Evolutionary conservation across 2,888 invertebrate genomes (phyloP), one percentile per base, ranked within the genome.

Genomic region (Phortica magna): DNA sequence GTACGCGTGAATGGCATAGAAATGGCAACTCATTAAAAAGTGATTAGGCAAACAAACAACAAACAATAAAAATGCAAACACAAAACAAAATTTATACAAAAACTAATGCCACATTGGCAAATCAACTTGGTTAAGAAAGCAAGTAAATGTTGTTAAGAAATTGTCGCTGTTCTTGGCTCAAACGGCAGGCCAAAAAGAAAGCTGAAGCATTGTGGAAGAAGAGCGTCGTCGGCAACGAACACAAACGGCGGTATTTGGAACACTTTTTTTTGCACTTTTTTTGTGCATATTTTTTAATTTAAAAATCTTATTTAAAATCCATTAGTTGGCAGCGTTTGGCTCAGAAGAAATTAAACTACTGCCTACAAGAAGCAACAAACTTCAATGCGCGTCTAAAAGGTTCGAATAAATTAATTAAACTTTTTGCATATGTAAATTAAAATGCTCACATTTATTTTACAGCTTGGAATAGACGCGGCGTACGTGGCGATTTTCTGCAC

Each of bases 401-500:
- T 48, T 12, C 14, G 48, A 48, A 12, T 48, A 0, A 6, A 7
- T 48, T 48, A 6, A 7, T 48, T 31, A 1, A 2, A 31, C 31
- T 31, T 31, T 1, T 9, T 48, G 14, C 48, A 2, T 48, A 48
- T 6, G 48, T 6, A 48, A 48, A 31, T 31, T 31, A 1, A 1
- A 1, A 31, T 31, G 5, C 1, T 31, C 3, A 31, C 31, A 3
- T 31, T 31, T 31, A 31, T 31, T 31, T 70, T 73, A 9, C 42
- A 74, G 75, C 72, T 10, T 59, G 14, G 6, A 17, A 43, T 61
- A 53, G 14, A 39, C 64, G 78, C 0, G 87, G 82, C 7, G 85
- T 81, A 43, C 81, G 84, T 6, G 64, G 73, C 6, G 82, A 84
- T 79, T 86, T 86, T 42, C 64, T 82, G 7, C 85, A 89, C 76